Evolutionary conservation across 2,113 vertebrate genomes (phyloP).

Genomic region (Hymenochirus boettgeri): DNA sequence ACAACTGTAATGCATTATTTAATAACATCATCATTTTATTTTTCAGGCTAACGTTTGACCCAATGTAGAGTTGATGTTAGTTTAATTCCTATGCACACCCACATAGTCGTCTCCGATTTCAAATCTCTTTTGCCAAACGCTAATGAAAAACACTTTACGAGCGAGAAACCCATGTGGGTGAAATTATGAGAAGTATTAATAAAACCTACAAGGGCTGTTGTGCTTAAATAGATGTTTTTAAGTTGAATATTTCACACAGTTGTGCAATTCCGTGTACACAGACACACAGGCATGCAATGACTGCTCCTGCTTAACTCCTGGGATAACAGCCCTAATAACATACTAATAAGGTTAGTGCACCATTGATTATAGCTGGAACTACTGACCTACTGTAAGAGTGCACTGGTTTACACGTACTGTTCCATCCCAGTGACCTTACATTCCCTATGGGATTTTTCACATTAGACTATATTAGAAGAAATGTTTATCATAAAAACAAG

Average conservation of each 20-base stretch:
- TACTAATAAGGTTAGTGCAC: too few relatives aligned
- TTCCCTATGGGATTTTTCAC: too few relatives aligned
- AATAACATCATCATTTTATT: constrained; percentile 2
- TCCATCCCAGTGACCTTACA: too few relatives aligned
- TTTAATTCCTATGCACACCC: constrained; percentile 27
- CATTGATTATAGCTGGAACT: too few relatives aligned
- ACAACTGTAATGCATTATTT: constrained; percentile 20
- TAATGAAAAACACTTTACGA: constrained; percentile 33
- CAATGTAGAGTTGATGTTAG: constrained; percentile 12
- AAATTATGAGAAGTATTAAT: constrained; percentile 27
- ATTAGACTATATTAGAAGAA: too few relatives aligned
- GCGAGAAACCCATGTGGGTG: constrained; percentile 20
- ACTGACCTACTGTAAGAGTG: too few relatives aligned
- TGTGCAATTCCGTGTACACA: neutral
- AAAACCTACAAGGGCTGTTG: constrained; percentile 10
- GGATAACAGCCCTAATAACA: too few relatives aligned
- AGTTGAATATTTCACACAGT: constrained; percentile 11
- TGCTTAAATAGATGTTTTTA: constrained; percentile 7
- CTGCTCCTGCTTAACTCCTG: too few relatives aligned
- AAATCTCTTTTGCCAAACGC: constrained; percentile 20
- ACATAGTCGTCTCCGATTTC: constrained; percentile 27
- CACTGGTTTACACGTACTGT: too few relatives aligned
- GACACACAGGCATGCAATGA: too few relatives aligned
- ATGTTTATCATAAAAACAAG: too few relatives aligned
- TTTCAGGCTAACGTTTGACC: constrained; percentile 7